Percentiles rank a stretch among this genome's conserved stretches.
Evolutionary conservation across 2,113 vertebrate species (phyloP).

Genomic region (Craseonycteris thonglongyai): DNA sequence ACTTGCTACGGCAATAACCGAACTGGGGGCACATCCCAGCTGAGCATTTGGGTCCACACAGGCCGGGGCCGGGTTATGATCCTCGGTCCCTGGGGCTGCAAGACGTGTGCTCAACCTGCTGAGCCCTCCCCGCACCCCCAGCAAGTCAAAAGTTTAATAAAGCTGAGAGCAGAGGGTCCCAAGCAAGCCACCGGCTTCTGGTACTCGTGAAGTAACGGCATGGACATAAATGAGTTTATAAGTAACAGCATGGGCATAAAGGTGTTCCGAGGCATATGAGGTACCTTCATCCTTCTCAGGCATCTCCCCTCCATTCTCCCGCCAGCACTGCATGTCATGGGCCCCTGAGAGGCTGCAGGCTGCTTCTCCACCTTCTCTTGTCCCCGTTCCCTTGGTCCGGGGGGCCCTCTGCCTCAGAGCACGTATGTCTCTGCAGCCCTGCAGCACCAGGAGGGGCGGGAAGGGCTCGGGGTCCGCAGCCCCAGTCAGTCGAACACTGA

Average conservation of each 20-base stretch:
- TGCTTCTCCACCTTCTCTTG: not conserved
- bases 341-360: not conserved
- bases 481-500: too few species aligned
- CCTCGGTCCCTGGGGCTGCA: too few species aligned
- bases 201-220: not conserved
- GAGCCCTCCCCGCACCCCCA: too few species aligned
- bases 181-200: not conserved
- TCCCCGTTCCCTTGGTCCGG: too few species aligned
- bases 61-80: too few species aligned
- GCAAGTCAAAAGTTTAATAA: too few species aligned
- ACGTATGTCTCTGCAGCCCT: not conserved
- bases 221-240: not conserved
- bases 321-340: too few species aligned
- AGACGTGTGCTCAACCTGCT: too few species aligned
- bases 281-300: not conserved
- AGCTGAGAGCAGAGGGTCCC: not conserved
- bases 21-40: too few species aligned
- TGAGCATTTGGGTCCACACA: too few species aligned
- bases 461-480: not conserved
- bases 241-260: not conserved
- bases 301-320: too few species aligned
- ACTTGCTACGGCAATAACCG: too few species aligned
- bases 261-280: not conserved
- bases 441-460: fast-evolving
- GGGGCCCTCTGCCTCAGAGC: fast-evolving